phyloP scores from a whole-genome alignment of 2,888 invertebrate species.

The Empis stercorea region DNA sequence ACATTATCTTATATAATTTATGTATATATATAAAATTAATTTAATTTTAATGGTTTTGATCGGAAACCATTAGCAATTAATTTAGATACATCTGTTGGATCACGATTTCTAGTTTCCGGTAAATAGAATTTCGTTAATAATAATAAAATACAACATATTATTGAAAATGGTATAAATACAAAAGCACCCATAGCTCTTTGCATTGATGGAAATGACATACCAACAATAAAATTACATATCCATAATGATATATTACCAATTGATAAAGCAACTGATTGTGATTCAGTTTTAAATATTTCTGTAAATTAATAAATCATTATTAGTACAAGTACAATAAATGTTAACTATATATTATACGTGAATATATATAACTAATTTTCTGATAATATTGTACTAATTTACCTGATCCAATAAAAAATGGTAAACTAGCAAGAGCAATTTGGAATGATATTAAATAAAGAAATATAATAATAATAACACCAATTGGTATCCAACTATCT shows the following conservation, averaged over 20 bases:
- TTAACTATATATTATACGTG: too few relatives aligned
- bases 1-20: background rate
- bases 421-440: conserved; percentile 73
- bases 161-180: conserved; percentile 64
- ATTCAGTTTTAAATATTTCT: conserved; percentile 74
- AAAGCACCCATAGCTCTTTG: conserved; percentile 50
- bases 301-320: conserved; percentile 21
- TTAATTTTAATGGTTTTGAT: conserved; percentile 32
- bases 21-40: background rate
- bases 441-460: conserved; percentile 69
- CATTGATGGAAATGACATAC: conserved; percentile 59
- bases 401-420: conserved; percentile 74
- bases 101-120: conserved; percentile 62
- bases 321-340: background rate
- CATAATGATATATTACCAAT: conserved; percentile 73
- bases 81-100: conserved; percentile 49
- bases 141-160: conserved; percentile 28
- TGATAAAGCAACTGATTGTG: conserved; percentile 75
- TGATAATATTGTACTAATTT: conserved; percentile 14
- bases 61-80: conserved; percentile 49
- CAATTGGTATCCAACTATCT: conserved; percentile 54
- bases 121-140: conserved; percentile 47
- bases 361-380: too few relatives aligned
- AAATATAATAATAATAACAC: conserved; percentile 57
- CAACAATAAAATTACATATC: conserved; percentile 73